Base-by-base conservation (phyloP, 2,888 invertebrate species). In the Ophion slaviceki region DNA sequence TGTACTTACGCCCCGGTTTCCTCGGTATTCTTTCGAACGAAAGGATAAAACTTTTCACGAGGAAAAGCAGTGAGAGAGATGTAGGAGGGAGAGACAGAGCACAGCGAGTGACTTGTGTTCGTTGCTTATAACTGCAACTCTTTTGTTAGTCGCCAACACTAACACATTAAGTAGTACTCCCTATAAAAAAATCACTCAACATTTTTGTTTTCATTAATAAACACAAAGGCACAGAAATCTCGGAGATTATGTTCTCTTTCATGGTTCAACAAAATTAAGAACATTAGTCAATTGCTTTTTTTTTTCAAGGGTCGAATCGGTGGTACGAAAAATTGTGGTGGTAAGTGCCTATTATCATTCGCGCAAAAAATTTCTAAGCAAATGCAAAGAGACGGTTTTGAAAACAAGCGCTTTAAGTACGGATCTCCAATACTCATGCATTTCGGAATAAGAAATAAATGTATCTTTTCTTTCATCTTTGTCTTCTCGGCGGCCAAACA, bases 121-220 rank as follows among this genome's bases (percentile, higher is more conserved):
- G 89, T 92, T 92, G 93, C 92, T 89, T 87, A 90, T 75, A 6
- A 81, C 91, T 92, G 93, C 91, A 92, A 92, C 91, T 88, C 86
- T 91, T 86, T 93, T 91, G 93, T 93, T 93, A 93, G 93, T 93
- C 91, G 93, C 91, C 92, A 93, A 93, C 91, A 92, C 92, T 93
- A 93, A 93, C 92, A 91, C 91, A 92, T 92, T 93, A 91, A 91
- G 91, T 89, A 89, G 81, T 70, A 75, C 20, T 90, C 91, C 92
- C 93, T 93, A 93, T 81, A 76, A 81, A 81, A 76, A 92, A 93
- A 93, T 93, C 93, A 93, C 93, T 93, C 89, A 93, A 93, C 90
- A 92, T 87, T 91, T 87, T 91, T 91, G 91, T 76, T 36, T 53
- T 81, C 88, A 93, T 93, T 93, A 93, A 92, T 93, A 91, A 78